A percentile compares a stretch with the other conserved stretches of the same genome.
Evolutionary conservation across 1,140 invertebrate species (phyloP).

Genomic region (Ceratina australensis): DNA sequence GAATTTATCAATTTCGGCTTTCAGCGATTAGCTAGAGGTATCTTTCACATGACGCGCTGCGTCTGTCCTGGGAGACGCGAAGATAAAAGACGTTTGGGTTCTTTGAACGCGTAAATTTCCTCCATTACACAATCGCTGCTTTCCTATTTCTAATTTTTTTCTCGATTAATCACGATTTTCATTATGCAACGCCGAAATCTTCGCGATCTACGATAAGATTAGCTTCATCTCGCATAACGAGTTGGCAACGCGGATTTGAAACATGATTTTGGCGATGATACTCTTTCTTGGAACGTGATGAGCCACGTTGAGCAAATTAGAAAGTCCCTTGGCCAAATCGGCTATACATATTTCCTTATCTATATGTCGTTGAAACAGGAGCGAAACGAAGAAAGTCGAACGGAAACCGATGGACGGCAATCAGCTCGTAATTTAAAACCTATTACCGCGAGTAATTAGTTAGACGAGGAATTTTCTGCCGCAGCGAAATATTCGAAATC

Average conservation of each 20-base stretch:
- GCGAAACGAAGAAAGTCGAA: background rate
- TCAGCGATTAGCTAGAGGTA: background rate
- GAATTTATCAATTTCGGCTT: background rate
- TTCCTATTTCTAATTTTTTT: background rate
- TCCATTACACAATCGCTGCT: background rate
- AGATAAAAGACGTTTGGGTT: background rate
- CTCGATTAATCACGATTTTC: background rate
- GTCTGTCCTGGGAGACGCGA: too few relatives aligned
- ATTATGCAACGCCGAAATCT: background rate
- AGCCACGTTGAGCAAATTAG: background rate
- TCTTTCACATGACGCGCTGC: background rate
- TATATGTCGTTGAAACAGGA: background rate
- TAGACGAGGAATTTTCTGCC: conserved; percentile 9
- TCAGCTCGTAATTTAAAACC: conserved; percentile 26
- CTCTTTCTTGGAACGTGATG: background rate
- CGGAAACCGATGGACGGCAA: background rate
- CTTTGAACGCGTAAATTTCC: conserved; percentile 10
- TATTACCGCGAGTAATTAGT: conserved; percentile 27
- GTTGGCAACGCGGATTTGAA: conserved; percentile 5
- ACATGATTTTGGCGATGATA: conserved; percentile 7
- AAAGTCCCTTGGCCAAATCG: background rate
- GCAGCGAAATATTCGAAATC: background rate
- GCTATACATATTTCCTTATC: too few relatives aligned
- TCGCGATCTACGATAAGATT: background rate
- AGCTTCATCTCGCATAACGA: background rate